Evolutionary conservation across 2,113 vertebrate species (phyloP), one percentile per base, ranked within the genome.

Genomic region (Ptilorrhoa leucosticta): DNA sequence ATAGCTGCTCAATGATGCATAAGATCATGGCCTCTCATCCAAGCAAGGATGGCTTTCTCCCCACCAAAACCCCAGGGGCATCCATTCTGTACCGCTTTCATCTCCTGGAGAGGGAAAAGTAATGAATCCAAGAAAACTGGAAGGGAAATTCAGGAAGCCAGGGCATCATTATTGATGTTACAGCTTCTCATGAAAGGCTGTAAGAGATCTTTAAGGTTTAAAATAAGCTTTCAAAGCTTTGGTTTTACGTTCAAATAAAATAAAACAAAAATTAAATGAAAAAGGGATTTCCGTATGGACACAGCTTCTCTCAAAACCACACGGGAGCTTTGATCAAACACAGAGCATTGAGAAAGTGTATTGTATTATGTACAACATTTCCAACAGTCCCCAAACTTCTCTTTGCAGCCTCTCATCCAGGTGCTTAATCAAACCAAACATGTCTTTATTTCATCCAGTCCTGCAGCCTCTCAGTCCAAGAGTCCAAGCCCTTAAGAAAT

Each of bases 211-310:
- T 88, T 81, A 92, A 75, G 60, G 24, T 81, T 88, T 93, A 90
- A 95, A 96, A 83, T 56, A 86, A 91, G 39, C 71, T 91, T 66
- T 80, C 87, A 85, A 84, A 90, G 51, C 64, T 85, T 93, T 0
- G 0, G 60, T 37, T 96, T 96, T 90, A 77, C 0, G 1, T 93
- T 95, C 82, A 92, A 92, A 92, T 90, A 65, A 95, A 96, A 88
- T 86, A 81, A 92, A 95, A 77, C 26, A 88, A 93, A 96, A 95
- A 83, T 50, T 17, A 92, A 92, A 85, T 66, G 33, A 86, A 88
- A 95, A 94, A 51, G 33, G 64, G 75, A 83, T 96, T 96, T 96
- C 37, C 90, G 86, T 88, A 83, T 75, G 90, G 68, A 83, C 87
- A 89, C 18, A 85, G 61, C 48, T 96, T 91, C 54, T 95, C 42